Base-by-base conservation (phyloP, 1,140 invertebrate species). In the Condylostylus longicornis region DNA sequence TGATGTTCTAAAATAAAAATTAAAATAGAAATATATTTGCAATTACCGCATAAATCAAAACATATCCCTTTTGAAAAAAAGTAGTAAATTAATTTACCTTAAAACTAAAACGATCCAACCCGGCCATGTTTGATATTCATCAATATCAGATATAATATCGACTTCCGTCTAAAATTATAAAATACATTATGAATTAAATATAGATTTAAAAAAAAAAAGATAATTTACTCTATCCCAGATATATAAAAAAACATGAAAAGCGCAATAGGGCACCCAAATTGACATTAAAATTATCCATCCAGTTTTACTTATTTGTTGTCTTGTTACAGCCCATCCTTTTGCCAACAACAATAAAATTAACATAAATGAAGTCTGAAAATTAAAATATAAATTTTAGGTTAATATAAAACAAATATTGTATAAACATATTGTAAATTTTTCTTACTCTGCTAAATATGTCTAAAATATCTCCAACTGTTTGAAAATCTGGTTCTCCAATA, bases 111-210 rank as follows among this genome's bases (percentile, higher is more conserved):
- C 89, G 30, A 95, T 70, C 78, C 88, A 93, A 4, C 91, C 90
- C 3, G 90, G 89, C 82, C 86, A 90, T 6, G 90, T 95, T 64
- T 96, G 88, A 62, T 93, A 97, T 53, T 94, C 88, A 59, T 95
- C 89, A 36, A 91, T 87, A 52, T 96, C 89, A 61, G 91, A 86
- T 49, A 95, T 88, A 29, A 91, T 86, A 62, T 95, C 86, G 21
- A 95, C 81, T 67, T 93, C 88, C 28, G 82, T 89, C 88, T 94
- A 54, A 15, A 75, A 67, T 43, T 33, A 48, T 37, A 33, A 38
- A 33, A 27, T 33, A 12, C 3, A n/a, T 14, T 18, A 32, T 31
- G 41, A 25, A 10, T 13, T 20, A 0, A 1, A 5, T 36, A 18
- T 36, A 18, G 13, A 8, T 12, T 31, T 14, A 28, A 15, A 32